Base-by-base conservation (phyloP, 2,797 vertebrate species). In the Sorex maritimensis region DNA sequence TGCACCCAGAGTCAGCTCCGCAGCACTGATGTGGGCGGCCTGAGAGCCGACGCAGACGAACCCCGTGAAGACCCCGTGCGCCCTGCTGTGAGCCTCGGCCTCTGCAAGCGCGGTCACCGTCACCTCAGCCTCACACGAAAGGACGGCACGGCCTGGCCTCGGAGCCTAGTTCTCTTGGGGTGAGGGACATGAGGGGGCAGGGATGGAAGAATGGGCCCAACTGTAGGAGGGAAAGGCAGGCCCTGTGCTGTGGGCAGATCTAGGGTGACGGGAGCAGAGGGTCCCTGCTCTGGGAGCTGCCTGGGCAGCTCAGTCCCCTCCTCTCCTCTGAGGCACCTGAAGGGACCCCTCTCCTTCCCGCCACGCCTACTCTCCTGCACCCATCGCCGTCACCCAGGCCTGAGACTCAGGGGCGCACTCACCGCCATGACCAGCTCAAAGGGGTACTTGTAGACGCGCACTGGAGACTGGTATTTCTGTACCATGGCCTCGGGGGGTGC, bases 351-450 rank as follows among this genome's bases (percentile, higher is more conserved):
- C 79, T 82, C 49, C 71, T 94, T 67, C 85, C 52, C 2, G 24
- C 65, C 2, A 44, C n/a, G 83, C 71, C 46, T 93, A 13, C 71
- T 6, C 49, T 67, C 58, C 55, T 58, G 6, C 58, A 21, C 63
- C 81, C 28, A 71, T 49, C 52, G 73, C 69, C 26, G 73, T 94
- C 58, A 55, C 49, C 11, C 88, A 69, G 58, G 14, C n/a, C 14
- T 13, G 8, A 13, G 26, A 95, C 88, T 86, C 79, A 87, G 88
- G 94, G 2, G n/a, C 63, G 7, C 93, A 99, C 99, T 99, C 98
- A 99, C 99, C 97, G 98, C 98, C 99, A 99, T 99, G 97, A 99
- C 99, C 92, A 99, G 98, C 97, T 99, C 99, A 71, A 99, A 99
- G 1, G 99, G 99, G 86, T 99, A 98, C 97, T 99, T 99, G 98